Base-by-base conservation (phyloP, 2,113 vertebrate genomes). In the Gulo gulo region DNA sequence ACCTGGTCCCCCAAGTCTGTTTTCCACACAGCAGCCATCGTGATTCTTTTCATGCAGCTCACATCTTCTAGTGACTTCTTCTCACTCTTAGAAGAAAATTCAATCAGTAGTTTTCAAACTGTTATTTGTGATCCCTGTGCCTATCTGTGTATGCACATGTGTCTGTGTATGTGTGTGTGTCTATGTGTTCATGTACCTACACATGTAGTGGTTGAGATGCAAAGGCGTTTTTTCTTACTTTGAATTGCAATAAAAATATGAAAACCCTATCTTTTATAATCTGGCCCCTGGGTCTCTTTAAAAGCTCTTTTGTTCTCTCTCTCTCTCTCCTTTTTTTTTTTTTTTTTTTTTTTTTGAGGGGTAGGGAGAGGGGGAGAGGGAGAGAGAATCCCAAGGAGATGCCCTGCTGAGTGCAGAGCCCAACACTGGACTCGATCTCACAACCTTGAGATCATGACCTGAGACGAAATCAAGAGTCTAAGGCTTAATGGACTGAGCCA, bases 211-310 rank as follows among this genome's bases (percentile, higher is more conserved):
- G 6, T 61, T 83, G 42, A 71, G 6, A 59, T 34, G 39, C 2
- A 34, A 23, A 76, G n/a, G 14, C 6, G 2, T 39, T 86, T 96
- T 96, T 92, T 88, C 69, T 95, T 71, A 59, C 23, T 91, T 57
- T 89, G 69, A 83, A 45, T 73, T 82, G 6, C 6, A 71, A 61
- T 69, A 29, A n/a, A 86, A 67, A 21, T 11, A 24, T 20, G 57
- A n/a, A 92, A 92, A n/a, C 8, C 10, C 15, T 69, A 2, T 80
- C 7, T 88, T 26, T 14, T 52, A 20, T 61, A 81, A 87, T 67
- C 39, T n/a, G 47, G 1, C 0, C 36, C 16, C 12, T 45, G 0
- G 10, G 16, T 34, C 4, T n/a, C 31, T 47, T 63, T 31, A 36
- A 36, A 71, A 52, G 10, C 9, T 76, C 52, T 88, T 78, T 92